phyloP scores from a whole-genome alignment of 2,113 vertebrate species.

The Hippopotamus amphibius region DNA sequence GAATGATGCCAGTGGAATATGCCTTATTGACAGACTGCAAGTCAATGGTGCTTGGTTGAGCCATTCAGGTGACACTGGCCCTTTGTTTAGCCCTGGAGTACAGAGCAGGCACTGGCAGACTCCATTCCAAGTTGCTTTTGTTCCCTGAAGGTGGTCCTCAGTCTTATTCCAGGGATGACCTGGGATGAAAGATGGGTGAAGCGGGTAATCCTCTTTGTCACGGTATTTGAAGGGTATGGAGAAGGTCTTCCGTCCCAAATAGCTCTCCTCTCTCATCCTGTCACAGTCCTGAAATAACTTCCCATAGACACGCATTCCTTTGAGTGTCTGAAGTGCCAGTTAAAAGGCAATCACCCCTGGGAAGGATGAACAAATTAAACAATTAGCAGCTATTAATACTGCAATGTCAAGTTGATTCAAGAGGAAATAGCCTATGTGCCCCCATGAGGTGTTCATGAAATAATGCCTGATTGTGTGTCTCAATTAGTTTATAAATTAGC shows the following conservation, averaged over 20 bases:
- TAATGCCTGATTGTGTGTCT: constrained; percentile 24
- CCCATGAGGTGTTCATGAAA: constrained; percentile 53
- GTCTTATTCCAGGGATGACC: neutral
- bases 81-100: neutral
- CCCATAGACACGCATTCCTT: neutral
- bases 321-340: constrained; percentile 57
- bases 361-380: constrained; percentile 67
- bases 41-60: neutral
- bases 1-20: neutral
- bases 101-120: neutral
- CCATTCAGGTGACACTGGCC: neutral
- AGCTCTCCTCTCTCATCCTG: neutral
- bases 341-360: constrained; percentile 48
- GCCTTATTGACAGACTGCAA: neutral
- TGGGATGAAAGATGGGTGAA: neutral
- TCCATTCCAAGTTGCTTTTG: neutral
- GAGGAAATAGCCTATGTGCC: constrained; percentile 40
- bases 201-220: neutral
- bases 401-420: constrained; percentile 52
- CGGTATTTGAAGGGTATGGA: neutral
- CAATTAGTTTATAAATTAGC: constrained; percentile 50
- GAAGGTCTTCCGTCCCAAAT: neutral
- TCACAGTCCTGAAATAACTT: constrained; percentile 39
- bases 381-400: constrained; percentile 76
- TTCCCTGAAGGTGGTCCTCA: neutral